Conservation (phyloP, 2,113 vertebrate genomes). For the Bos indicus region DNA sequence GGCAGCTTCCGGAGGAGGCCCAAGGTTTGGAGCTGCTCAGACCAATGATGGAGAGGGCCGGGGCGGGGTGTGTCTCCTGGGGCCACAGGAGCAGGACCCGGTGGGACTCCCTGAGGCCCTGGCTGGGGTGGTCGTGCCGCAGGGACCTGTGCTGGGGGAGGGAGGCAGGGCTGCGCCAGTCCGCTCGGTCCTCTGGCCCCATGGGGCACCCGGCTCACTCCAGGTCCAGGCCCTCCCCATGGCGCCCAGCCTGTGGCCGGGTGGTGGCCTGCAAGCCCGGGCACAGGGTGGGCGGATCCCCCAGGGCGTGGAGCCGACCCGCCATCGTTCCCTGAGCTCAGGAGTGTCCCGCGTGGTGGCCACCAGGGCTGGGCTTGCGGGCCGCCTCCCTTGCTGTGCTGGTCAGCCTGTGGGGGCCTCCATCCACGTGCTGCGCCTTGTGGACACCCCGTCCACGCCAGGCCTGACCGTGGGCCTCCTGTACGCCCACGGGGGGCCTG, state of each 20-base stretch:
- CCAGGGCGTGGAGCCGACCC: not conserved
- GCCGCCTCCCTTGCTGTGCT: not conserved
- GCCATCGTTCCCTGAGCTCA: not conserved
- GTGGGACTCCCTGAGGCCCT: not conserved
- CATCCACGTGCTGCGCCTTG: not conserved
- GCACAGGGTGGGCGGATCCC: too few species aligned
- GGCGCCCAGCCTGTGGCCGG: accelerated
- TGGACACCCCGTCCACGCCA: not conserved
- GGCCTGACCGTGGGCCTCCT: not conserved
- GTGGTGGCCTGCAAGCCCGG: not conserved
- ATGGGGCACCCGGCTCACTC: not conserved
- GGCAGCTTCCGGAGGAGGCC: not conserved
- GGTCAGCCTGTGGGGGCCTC: not conserved
- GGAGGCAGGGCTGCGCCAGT: not conserved
- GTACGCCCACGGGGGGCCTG: accelerated
- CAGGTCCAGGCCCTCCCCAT: too few species aligned
- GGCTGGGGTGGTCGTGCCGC: accelerated
- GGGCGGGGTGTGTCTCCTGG: not conserved
- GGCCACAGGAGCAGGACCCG: not conserved
- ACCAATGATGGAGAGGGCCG: not conserved
- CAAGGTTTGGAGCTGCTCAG: not conserved
- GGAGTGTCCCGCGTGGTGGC: not conserved
- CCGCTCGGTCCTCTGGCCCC: not conserved
- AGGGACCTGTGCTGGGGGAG: not conserved
- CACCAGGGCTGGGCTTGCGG: not conserved